A percentile compares a stretch with the other conserved stretches of the same genome.
Conservation (phyloP, 2,113 vertebrate genomes). For the Ageneiosus marmoratus region DNA sequence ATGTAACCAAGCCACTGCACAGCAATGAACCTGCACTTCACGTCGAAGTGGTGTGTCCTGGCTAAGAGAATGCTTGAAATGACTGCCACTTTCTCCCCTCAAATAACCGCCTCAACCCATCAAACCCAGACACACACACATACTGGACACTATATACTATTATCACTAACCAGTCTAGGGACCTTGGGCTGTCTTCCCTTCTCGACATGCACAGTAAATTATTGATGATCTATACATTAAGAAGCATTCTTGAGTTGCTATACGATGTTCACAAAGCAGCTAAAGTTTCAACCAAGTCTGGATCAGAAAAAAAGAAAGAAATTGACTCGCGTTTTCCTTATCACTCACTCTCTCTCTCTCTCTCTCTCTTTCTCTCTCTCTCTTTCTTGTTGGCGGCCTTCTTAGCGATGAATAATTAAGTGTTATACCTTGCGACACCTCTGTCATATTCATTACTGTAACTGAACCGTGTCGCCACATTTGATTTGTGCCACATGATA, state of each 20-base stretch:
- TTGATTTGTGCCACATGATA: conserved; percentile 49
- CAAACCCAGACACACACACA: conserved; percentile 27
- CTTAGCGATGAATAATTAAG: conserved; percentile 71
- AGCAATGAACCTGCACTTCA: conserved; percentile 60
- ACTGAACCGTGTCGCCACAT: conserved; percentile 46
- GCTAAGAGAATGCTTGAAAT: conserved; percentile 43
- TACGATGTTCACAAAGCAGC: conserved; percentile 61
- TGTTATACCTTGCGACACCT: conserved; percentile 66
- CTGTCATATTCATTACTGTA: conserved; percentile 65
- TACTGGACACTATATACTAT: conserved; percentile 35
- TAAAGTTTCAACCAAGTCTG: conserved; percentile 68
- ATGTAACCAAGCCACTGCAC: conserved; percentile 64
- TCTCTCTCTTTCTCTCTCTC: conserved; percentile 43
- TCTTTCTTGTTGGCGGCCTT: conserved; percentile 33
- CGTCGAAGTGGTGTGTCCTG: neutral
- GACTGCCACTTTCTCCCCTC: conserved; percentile 42
- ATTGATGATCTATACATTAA: conserved; percentile 78
- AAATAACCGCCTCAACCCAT: conserved; percentile 5
- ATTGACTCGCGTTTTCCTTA: conserved; percentile 61
- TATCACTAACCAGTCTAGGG: conserved; percentile 44
- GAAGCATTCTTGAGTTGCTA: conserved; percentile 64
- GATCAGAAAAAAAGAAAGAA: conserved; percentile 60
- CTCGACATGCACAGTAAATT: conserved; percentile 58
- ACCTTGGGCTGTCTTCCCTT: conserved; percentile 27
- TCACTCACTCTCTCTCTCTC: conserved; percentile 56